phyloP scores from a whole-genome alignment of 2,888 invertebrate species.

The Cremastobaeus sp. region DNA sequence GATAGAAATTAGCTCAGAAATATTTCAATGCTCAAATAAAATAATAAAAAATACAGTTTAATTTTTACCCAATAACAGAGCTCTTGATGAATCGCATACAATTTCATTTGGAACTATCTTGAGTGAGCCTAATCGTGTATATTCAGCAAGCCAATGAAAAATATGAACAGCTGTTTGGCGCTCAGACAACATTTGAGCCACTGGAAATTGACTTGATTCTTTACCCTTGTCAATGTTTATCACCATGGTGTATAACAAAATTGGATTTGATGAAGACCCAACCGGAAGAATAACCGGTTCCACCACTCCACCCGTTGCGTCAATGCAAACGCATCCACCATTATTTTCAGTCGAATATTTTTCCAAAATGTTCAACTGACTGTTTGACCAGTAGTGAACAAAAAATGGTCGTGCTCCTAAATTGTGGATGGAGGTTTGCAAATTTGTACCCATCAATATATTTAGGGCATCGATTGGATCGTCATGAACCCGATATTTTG shows the following conservation, averaged over 20 bases:
- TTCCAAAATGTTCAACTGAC: slow-evolving; percentile 7
- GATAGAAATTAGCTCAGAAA: too few relatives aligned
- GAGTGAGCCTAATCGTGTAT: slow-evolving; percentile 5
- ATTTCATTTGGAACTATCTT: slow-evolving; percentile 1
- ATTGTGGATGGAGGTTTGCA: slow-evolving; percentile 5
- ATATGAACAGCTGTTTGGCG: slow-evolving; percentile 28
- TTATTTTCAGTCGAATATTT: not conserved
- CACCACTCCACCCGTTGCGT: slow-evolving; percentile 42
- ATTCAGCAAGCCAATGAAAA: slow-evolving; percentile 41
- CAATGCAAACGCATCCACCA: slow-evolving; percentile 13
- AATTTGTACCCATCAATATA: slow-evolving; percentile 6
- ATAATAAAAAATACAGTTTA: not conserved
- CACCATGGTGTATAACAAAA: slow-evolving; percentile 45
- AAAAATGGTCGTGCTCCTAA: slow-evolving; percentile 9
- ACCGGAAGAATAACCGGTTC: slow-evolving; percentile 25
- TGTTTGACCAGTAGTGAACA: slow-evolving; percentile 13
- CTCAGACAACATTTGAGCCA: slow-evolving; percentile 43
- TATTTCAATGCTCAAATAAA: not conserved
- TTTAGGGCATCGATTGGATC: slow-evolving; percentile 1
- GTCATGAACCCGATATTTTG: not conserved
- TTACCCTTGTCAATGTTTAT: slow-evolving; percentile 15
- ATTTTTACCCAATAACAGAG: slow-evolving; percentile 13
- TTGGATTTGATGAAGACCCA: slow-evolving; percentile 26
- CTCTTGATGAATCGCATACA: slow-evolving; percentile 13
- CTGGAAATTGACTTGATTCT: slow-evolving; percentile 30